Percentiles rank a stretch among this genome's conserved stretches.
Conservation (phyloP, 2,888 invertebrate genomes). For the Lasioglossum oenotherae region DNA sequence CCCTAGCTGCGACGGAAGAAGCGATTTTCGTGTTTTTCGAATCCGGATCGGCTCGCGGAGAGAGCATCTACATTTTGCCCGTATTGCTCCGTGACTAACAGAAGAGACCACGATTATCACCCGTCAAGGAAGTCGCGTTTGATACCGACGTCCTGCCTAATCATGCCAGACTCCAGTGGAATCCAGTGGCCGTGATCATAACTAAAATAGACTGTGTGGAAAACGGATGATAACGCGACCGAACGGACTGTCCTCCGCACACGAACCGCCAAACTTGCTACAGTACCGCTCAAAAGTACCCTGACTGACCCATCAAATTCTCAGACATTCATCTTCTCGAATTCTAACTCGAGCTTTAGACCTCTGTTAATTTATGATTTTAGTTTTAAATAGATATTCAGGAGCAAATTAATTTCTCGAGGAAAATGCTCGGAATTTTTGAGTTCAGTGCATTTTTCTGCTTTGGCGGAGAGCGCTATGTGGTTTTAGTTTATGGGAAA, state of each 20-base stretch:
- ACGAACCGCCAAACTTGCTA: not conserved
- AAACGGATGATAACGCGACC: constrained; percentile 40
- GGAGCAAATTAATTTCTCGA: not conserved
- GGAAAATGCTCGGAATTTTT: too few relatives aligned
- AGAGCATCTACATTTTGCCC: constrained; percentile 63
- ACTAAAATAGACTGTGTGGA: constrained; percentile 54
- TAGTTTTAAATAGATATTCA: not conserved
- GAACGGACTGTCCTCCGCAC: too few relatives aligned
- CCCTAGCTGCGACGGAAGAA: not conserved
- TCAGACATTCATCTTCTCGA: not conserved
- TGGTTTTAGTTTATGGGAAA: too few relatives aligned
- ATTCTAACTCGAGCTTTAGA: not conserved
- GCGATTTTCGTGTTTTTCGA: not conserved
- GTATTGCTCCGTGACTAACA: constrained; percentile 70
- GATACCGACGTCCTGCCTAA: constrained; percentile 83
- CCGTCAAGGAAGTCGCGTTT: constrained; percentile 82
- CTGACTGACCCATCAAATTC: not conserved
- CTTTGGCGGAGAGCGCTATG: too few relatives aligned
- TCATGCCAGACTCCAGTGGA: constrained; percentile 68
- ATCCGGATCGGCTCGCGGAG: not conserved
- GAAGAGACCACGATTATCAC: constrained; percentile 75
- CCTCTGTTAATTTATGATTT: not conserved
- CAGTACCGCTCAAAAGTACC: not conserved
- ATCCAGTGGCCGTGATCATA: constrained; percentile 54
- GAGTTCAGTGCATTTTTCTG: too few relatives aligned